Base-by-base conservation (phyloP, 2,113 vertebrate genomes). In the Aldabrachelys gigantea region DNA sequence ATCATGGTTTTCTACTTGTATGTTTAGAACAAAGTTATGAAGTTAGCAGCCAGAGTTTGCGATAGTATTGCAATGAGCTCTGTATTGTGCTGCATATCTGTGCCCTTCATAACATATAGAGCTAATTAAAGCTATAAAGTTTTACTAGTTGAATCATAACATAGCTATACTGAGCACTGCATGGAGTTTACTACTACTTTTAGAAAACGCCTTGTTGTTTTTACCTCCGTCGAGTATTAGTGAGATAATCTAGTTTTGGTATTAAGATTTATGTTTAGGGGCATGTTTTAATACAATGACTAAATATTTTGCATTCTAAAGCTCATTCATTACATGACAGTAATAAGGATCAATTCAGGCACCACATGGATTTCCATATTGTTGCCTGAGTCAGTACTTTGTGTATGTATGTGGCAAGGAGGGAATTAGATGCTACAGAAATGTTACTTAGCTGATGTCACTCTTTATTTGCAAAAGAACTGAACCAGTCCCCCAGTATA, bases 101-200 rank as follows among this genome's bases (percentile, higher is more conserved):
- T 35, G 31, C 14, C 62, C 8, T 69, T 31, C 62, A n/a, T 69
- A 69, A 69, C 35, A 35, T 16, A n/a, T 4, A 69, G 16, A n/a
- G 62, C 35, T n/a, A 69, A 0, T 4, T 16, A 2, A 1, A 2
- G 44, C 78, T 72, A 82, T 6, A 0, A 87, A 52, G 50, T 78
- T 11, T 87, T 62, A 76, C 10, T 76, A 11, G 21, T 44, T 76
- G 38, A 76, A 76, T 7, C 38, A 89, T 49, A 86, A 92, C 17
- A 54, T 88, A 6, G 5, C 1, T 8, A 54, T 29, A 24, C 19
- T 72, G 41, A 41, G n/a, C 35, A 22, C 22, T 24, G 19, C 38
- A 75, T 75, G 10, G n/a, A 9, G n/a, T 41, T 75, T 41, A 2
- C 65, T 52, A 57, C 41, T 62, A 62, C 59, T 62, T 31, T 35